These are phyloP conservation scores for Cyanoderma ruficeps DNA, from an alignment of 2,113 vertebrate species.

Conservation along the genomic window DNA sequence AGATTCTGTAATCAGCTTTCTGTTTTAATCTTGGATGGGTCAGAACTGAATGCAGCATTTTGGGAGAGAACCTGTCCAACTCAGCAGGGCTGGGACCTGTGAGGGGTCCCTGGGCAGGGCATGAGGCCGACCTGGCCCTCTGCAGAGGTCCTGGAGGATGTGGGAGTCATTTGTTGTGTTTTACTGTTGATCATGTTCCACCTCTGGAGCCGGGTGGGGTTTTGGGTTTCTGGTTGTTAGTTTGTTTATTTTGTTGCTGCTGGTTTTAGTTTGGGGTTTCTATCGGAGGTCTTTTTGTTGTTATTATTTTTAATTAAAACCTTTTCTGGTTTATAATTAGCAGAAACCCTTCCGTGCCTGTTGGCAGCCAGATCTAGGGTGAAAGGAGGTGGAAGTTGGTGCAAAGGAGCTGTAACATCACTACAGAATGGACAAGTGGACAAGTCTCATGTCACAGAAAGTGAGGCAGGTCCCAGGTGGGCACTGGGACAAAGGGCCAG, in stretches of 20 bases:
- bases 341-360: neutral
- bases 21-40: neutral
- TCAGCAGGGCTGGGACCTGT: accelerated
- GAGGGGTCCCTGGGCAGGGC: neutral
- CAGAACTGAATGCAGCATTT: neutral
- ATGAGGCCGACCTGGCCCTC: neutral
- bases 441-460: too few relatives aligned
- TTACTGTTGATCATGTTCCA: neutral
- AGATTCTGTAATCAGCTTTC: neutral
- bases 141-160: neutral
- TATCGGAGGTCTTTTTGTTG: neutral
- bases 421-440: neutral
- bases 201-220: too few relatives aligned
- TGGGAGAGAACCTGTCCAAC: neutral
- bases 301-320: neutral
- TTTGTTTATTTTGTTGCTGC: neutral
- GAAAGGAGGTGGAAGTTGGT: neutral
- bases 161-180: neutral
- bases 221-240: neutral
- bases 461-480: neutral
- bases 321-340: neutral
- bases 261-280: neutral
- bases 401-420: neutral
- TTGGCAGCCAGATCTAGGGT: neutral
- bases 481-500: neutral